Evolutionary conservation across 2,113 vertebrate genomes (phyloP).

Genomic region (Setophaga coronata): DNA sequence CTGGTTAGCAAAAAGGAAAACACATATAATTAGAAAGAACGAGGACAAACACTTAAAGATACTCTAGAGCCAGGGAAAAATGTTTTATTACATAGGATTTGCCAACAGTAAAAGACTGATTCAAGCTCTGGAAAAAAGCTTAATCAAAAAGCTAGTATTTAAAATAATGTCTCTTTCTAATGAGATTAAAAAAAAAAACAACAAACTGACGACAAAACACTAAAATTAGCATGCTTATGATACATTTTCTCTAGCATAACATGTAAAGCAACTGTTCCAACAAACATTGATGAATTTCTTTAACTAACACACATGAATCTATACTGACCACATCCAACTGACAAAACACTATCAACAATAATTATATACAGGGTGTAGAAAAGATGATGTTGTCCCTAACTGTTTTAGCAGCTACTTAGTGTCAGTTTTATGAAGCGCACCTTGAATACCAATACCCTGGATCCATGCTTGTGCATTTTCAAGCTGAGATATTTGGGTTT

Average conservation of each 20-base stretch:
- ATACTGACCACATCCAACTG: slow-evolving; percentile 62
- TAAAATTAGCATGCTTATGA: slow-evolving; percentile 71
- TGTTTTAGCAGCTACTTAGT: background rate
- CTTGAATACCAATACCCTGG: background rate
- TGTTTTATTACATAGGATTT: slow-evolving; percentile 66
- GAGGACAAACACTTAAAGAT: slow-evolving; percentile 82
- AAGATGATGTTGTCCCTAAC: background rate
- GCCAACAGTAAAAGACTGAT: slow-evolving; percentile 77
- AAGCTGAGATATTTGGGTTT: background rate
- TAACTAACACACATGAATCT: slow-evolving; percentile 64
- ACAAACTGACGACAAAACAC: slow-evolving; percentile 71
- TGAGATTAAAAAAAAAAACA: slow-evolving; percentile 30
- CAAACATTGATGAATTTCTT: slow-evolving; percentile 54
- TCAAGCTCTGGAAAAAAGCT: slow-evolving; percentile 76
- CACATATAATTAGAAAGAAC: slow-evolving; percentile 88
- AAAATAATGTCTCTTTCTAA: slow-evolving; percentile 36
- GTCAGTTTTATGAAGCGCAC: background rate
- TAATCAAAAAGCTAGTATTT: slow-evolving; percentile 49
- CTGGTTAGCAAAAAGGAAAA: slow-evolving; percentile 97
- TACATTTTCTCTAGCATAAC: slow-evolving; percentile 51
- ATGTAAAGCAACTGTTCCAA: slow-evolving; percentile 67
- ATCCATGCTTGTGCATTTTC: background rate
- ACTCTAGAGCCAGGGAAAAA: slow-evolving; percentile 72
- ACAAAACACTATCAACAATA: slow-evolving; percentile 58
- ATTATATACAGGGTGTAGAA: background rate